A percentile compares a stretch with the other conserved stretches of the same genome.
phyloP scores from a whole-genome alignment of 64 coral and sea anemone species.

The Actinia tenebrosa region DNA sequence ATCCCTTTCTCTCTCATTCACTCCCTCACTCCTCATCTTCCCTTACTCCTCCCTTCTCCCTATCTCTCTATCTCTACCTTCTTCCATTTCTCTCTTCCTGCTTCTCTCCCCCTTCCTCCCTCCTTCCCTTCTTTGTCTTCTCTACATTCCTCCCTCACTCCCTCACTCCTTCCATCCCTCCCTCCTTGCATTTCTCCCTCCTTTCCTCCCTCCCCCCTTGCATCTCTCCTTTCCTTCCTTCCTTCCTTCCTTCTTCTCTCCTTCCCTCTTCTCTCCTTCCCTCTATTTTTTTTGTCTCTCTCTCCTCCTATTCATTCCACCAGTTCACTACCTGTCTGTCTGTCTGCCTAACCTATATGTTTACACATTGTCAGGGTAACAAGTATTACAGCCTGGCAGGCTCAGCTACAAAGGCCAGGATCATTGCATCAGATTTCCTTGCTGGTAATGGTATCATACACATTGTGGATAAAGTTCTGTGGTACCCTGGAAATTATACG shows the following conservation, averaged over 20 bases:
- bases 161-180: background rate
- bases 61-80: background rate
- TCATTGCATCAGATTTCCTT: slow-evolving; percentile 60
- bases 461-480: slow-evolving; percentile 59
- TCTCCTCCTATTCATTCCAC: background rate
- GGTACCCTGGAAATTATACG: slow-evolving; percentile 17
- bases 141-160: background rate
- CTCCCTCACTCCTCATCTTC: too few species aligned
- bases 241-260: too few species aligned
- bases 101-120: too few species aligned
- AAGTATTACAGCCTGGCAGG: slow-evolving; percentile 50
- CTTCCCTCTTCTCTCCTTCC: too few species aligned
- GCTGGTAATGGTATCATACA: slow-evolving; percentile 87
- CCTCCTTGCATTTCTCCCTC: background rate
- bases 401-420: slow-evolving; percentile 46
- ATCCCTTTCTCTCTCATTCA: too few species aligned
- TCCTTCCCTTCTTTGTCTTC: too few species aligned
- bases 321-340: background rate
- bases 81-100: background rate
- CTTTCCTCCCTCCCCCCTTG: background rate
- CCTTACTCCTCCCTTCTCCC: background rate
- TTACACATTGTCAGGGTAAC: slow-evolving; percentile 22
- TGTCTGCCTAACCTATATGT: background rate
- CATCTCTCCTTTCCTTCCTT: background rate
- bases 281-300: background rate